phyloP scores from a whole-genome alignment of 2,797 vertebrate species.

The Urophycis tenuis region DNA sequence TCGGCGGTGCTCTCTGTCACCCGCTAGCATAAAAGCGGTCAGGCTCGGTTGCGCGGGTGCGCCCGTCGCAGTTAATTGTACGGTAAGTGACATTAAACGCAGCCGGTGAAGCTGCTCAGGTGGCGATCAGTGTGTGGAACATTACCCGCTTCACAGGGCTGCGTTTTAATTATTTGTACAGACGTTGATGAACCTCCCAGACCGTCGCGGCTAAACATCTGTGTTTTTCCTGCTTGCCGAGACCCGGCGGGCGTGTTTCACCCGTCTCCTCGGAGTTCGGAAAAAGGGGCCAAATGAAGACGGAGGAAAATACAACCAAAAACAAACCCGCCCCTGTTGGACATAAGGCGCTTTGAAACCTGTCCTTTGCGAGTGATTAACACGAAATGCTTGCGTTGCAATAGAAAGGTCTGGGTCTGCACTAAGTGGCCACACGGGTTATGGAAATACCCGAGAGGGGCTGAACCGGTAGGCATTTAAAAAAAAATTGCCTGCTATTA shows the following conservation, averaged over 20 bases:
- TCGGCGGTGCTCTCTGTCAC: background rate
- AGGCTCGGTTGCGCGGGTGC: slow-evolving; percentile 24
- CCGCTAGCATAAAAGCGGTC: slow-evolving; percentile 16
- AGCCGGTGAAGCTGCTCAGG: slow-evolving; percentile 39
- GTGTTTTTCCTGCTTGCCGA: slow-evolving; percentile 18
- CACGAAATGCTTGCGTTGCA: background rate
- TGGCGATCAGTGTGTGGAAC: slow-evolving; percentile 26
- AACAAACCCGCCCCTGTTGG: slow-evolving; percentile 1
- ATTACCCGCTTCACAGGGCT: slow-evolving; percentile 36
- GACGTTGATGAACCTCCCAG: slow-evolving; percentile 47
- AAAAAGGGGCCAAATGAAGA: slow-evolving; percentile 1
- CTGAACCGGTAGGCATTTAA: background rate
- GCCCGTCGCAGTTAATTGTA: slow-evolving; percentile 37
- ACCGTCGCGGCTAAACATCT: slow-evolving; percentile 44
- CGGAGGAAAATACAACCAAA: background rate
- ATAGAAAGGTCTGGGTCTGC: background rate
- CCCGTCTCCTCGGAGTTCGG: slow-evolving; percentile 22
- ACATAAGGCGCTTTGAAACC: background rate
- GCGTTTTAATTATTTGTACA: slow-evolving; percentile 48
- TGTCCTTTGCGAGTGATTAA: background rate
- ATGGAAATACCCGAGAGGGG: background rate
- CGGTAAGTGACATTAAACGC: slow-evolving; percentile 43
- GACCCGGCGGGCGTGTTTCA: slow-evolving; percentile 14
- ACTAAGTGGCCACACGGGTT: background rate
- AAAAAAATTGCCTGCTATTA: background rate